Conservation (phyloP, 53 echinoderm and acorn worm species). For the Astropecten irregularis region DNA sequence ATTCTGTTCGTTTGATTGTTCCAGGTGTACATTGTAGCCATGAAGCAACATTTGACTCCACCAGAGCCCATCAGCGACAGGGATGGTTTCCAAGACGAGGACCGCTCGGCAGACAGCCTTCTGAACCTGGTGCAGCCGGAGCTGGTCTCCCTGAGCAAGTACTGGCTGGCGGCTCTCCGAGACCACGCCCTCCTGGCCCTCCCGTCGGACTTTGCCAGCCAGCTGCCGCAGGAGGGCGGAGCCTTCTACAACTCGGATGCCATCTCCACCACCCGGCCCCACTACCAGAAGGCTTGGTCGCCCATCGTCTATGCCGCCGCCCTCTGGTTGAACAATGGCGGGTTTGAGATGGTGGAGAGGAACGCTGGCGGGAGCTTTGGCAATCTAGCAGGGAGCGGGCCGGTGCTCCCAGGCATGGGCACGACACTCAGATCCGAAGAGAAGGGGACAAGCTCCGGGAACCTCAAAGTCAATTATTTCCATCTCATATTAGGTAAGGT, state of each 20-base stretch:
- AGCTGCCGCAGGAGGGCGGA: conserved; percentile 91
- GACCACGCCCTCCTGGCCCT: conserved; percentile 97
- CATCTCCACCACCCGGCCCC: conserved; percentile 86
- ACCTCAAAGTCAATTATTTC: conserved; percentile 84
- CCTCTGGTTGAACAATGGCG: conserved; percentile 88
- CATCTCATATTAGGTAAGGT: conserved; percentile 89
- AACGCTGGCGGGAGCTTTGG: conserved; percentile 78
- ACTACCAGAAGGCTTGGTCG: conserved; percentile 97
- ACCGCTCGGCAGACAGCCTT: conserved; percentile 81
- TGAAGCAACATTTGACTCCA: conserved; percentile 82
- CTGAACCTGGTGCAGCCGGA: conserved; percentile 91
- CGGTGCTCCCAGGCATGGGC: conserved; percentile 72
- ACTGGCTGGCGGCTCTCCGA: conserved; percentile 96
- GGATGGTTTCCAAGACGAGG: conserved; percentile 25
- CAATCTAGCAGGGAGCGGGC: conserved; percentile 71
- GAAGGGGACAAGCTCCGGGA: conserved; percentile 70
- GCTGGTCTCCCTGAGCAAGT: conserved; percentile 84
- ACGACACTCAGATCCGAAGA: conserved; percentile 10
- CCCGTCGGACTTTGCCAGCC: conserved; percentile 87
- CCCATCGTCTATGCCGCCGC: conserved; percentile 94
- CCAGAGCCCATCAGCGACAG: conserved; percentile 37
- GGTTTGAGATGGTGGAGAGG: conserved; percentile 77
- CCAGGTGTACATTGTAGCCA: conserved; percentile 97
- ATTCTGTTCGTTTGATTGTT: no score
- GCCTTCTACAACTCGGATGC: conserved; percentile 98